Conservation (phyloP, 2,888 invertebrate species). For the Spicauda simplicius region DNA sequence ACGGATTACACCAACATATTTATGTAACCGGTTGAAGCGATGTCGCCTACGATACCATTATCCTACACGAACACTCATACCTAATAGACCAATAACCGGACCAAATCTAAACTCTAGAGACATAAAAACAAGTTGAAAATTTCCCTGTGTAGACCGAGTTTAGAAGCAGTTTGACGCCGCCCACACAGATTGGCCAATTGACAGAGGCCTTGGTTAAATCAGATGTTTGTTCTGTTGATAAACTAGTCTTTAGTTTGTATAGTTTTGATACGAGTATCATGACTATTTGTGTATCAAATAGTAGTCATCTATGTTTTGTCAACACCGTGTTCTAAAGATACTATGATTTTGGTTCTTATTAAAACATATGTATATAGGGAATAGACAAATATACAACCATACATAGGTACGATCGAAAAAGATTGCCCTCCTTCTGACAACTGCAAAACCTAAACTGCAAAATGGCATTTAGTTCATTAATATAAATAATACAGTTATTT, state of each 20-base stretch:
- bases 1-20: conserved; percentile 1
- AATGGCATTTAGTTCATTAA: too few relatives aligned
- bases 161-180: conserved; percentile 9
- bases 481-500: conserved; percentile 54
- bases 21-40: conserved; percentile 16
- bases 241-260: background rate
- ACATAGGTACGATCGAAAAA: too few relatives aligned
- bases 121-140: background rate
- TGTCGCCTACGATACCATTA: conserved; percentile 22
- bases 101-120: background rate
- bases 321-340: too few relatives aligned
- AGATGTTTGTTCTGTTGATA: conserved; percentile 27
- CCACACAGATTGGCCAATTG: conserved; percentile 30
- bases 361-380: too few relatives aligned
- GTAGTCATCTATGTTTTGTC: too few relatives aligned
- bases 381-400: too few relatives aligned
- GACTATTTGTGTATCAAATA: too few relatives aligned
- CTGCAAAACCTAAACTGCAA: too few relatives aligned
- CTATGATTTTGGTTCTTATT: too few relatives aligned
- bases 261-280: too few relatives aligned
- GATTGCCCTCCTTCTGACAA: too few relatives aligned
- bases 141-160: conserved; percentile 2
- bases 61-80: conserved; percentile 18
- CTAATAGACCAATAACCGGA: background rate
- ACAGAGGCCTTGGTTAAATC: conserved; percentile 30